Base-by-base conservation (phyloP, 2,888 invertebrate species). In the Iselma pallidipennis region DNA sequence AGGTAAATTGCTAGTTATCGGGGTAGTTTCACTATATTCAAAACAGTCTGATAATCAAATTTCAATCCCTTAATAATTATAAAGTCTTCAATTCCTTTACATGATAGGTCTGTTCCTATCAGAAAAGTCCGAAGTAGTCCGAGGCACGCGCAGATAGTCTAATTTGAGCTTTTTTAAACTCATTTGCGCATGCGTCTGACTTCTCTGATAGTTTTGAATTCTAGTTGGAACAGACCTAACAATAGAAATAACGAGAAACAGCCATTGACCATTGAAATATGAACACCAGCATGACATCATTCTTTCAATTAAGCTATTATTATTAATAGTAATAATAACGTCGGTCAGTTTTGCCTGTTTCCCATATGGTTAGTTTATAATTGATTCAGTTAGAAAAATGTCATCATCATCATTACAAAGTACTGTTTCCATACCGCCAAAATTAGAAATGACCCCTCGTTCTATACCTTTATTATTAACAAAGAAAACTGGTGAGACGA, bases 1-100 rank as follows among this genome's bases (percentile, higher is more conserved):
- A 93, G 88, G 93, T 93, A 84, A 84, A 60, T 49, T 66, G 5
- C 25, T 25, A 25, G 25, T 25, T 25, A 25, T 25, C n/a, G n/a
- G n/a, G n/a, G n/a, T n/a, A n/a, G n/a, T n/a, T n/a, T n/a, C n/a
- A n/a, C n/a, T n/a, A n/a, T n/a, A n/a, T n/a, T n/a, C n/a, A n/a
- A n/a, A n/a, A n/a, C n/a, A n/a, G n/a, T n/a, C n/a, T n/a, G n/a
- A n/a, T n/a, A n/a, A n/a, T n/a, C n/a, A n/a, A n/a, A n/a, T n/a
- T n/a, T n/a, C n/a, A n/a, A n/a, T n/a, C n/a, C n/a, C n/a, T n/a
- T n/a, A n/a, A n/a, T n/a, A n/a, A n/a, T n/a, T n/a, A n/a, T n/a
- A n/a, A n/a, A n/a, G n/a, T n/a, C n/a, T n/a, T n/a, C n/a, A n/a
- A n/a, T n/a, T n/a, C n/a, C n/a, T n/a, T n/a, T n/a, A n/a, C n/a